These are phyloP conservation scores for Pitta sordida DNA, from an alignment of 2,113 vertebrate genomes.

Conservation along the genomic window DNA sequence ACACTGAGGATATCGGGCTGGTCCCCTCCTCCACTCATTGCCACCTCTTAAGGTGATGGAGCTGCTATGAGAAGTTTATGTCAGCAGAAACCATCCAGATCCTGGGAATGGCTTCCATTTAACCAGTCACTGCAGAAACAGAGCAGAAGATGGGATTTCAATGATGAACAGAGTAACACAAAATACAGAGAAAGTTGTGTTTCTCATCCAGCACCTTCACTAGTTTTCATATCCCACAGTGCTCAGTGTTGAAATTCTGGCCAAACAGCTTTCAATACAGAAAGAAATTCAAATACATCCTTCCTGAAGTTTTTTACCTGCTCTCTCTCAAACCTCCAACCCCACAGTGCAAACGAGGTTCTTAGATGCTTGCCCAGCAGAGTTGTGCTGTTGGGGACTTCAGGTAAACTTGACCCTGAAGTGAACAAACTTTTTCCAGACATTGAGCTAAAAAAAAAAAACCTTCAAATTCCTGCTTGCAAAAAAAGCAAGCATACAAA, in stretches of 20 bases:
- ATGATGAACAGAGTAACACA: background rate
- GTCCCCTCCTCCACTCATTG: slow-evolving; percentile 94
- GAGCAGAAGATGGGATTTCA: background rate
- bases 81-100: slow-evolving; percentile 71
- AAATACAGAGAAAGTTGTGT: background rate
- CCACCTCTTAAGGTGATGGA: slow-evolving; percentile 66
- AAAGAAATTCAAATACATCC: background rate
- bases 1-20: slow-evolving; percentile 94
- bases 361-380: no score
- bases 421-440: no score
- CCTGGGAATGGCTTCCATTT: slow-evolving; percentile 77
- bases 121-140: slow-evolving; percentile 68
- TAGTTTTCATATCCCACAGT: background rate
- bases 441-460: no score
- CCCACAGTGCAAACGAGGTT: no score
- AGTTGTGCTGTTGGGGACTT: no score
- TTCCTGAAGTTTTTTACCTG: background rate
- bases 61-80: slow-evolving; percentile 62
- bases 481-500: no score
- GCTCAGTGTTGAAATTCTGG: rapidly evolving
- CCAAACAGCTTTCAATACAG: background rate
- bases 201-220: background rate
- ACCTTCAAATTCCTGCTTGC: no score
- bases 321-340: background rate
- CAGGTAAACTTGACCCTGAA: no score